Conservation (phyloP, 2,113 vertebrate species). For the Calidris pugnax region DNA sequence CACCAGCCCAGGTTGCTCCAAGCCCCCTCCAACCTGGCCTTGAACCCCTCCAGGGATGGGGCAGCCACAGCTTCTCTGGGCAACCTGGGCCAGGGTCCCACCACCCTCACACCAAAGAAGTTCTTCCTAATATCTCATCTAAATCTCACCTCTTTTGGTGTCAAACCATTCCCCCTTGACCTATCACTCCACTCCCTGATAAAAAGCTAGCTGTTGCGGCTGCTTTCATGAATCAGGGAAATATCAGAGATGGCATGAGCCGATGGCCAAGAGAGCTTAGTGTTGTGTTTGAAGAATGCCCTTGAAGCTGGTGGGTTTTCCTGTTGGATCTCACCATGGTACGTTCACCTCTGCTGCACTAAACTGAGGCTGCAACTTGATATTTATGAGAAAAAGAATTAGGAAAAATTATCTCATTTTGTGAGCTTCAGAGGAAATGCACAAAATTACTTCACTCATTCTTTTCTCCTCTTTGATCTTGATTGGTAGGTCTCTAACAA, state of each 20-base stretch:
- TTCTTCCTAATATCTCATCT: not conserved
- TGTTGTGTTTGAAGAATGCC: not conserved
- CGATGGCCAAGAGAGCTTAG: not conserved
- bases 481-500: not conserved
- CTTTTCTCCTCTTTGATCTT: not conserved
- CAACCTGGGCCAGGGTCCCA: not conserved
- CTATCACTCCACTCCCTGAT: not conserved
- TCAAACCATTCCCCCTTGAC: not conserved
- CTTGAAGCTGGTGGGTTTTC: not conserved
- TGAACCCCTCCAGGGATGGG: not conserved
- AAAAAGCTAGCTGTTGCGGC: not conserved
- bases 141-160: not conserved
- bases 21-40: not conserved
- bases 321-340: not conserved
- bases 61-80: not conserved
- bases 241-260: rapidly evolving
- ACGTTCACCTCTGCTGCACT: not conserved
- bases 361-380: not conserved
- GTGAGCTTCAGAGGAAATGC: not conserved
- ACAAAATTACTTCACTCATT: not conserved
- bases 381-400: not conserved
- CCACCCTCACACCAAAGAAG: not conserved
- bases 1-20: not conserved
- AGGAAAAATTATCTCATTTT: not conserved
- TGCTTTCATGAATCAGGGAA: not conserved